Evolutionary conservation across 2,113 vertebrate species (phyloP).

Genomic region (Phalacrocorax aristotelis): DNA sequence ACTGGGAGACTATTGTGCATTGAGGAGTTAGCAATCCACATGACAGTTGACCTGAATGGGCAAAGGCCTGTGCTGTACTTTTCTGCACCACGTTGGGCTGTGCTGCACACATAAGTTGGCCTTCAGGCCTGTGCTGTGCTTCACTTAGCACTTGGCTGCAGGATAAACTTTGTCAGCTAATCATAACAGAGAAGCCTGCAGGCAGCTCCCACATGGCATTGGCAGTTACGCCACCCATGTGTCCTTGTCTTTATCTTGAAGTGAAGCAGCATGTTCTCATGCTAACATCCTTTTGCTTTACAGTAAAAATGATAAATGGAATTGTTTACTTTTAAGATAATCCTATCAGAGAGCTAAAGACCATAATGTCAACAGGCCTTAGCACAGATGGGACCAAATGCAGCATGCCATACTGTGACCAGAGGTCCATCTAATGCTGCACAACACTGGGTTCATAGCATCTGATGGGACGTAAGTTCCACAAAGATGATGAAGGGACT

Average conservation of each 20-base stretch:
- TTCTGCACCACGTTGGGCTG: background rate
- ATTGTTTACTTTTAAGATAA: background rate
- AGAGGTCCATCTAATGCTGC: background rate
- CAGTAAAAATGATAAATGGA: background rate
- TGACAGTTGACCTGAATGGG: background rate
- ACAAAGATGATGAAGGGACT: background rate
- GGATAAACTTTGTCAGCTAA: background rate
- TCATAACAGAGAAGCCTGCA: background rate
- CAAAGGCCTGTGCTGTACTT: background rate
- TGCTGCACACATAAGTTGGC: background rate
- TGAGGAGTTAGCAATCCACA: background rate
- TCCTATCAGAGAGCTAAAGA: background rate
- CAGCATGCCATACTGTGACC: background rate
- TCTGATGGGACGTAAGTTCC: background rate
- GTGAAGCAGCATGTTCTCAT: background rate
- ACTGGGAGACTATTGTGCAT: background rate
- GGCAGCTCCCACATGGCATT: background rate
- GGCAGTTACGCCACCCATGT: background rate
- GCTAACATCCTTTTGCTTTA: background rate
- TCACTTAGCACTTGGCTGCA: background rate
- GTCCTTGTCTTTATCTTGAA: constrained; percentile 13
- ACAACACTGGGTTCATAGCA: background rate
- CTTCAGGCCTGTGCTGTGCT: background rate
- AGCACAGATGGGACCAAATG: background rate
- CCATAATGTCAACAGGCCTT: background rate